These are phyloP conservation scores for Halichondria panicea DNA, from an alignment of 37 sponge, comb jelly and placozoan species.

Conservation along the genomic window DNA sequence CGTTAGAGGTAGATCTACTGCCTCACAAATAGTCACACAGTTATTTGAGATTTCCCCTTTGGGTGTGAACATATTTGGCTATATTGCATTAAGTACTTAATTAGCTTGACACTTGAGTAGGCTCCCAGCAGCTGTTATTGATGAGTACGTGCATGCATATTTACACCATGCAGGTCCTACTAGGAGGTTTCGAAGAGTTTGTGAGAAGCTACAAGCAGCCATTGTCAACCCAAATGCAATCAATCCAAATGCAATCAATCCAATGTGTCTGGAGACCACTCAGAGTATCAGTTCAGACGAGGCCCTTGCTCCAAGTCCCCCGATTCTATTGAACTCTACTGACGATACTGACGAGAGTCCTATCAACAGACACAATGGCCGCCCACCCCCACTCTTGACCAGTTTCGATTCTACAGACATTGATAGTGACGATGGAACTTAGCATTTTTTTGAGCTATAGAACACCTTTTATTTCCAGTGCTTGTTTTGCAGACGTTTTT, in stretches of 20 bases:
- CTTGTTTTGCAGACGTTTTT: too few relatives aligned
- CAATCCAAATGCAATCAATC: not conserved
- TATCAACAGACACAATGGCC: not conserved
- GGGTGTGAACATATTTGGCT: too few relatives aligned
- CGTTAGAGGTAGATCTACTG: not conserved
- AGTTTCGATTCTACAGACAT: conserved; percentile 14
- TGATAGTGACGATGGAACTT: conserved; percentile 8
- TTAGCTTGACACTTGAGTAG: not conserved
- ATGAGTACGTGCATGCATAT: not conserved
- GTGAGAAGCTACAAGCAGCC: conserved; percentile 59
- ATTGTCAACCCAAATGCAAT: conserved; percentile 34
- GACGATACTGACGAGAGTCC: not conserved
- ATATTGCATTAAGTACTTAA: not conserved
- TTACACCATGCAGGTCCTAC: conserved; percentile 22
- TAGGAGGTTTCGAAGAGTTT: conserved; percentile 45
- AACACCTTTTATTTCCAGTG: too few relatives aligned
- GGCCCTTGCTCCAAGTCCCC: conserved; percentile 4
- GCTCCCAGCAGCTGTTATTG: not conserved
- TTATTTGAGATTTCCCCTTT: too few relatives aligned
- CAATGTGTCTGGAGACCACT: not conserved
- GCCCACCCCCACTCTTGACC: not conserved
- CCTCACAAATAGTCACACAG: not conserved
- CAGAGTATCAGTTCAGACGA: conserved; percentile 53
- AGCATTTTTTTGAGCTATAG: too few relatives aligned
- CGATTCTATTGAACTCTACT: too few relatives aligned